These are phyloP conservation scores for Philaenus spumarius DNA, from an alignment of 1,140 invertebrate genomes.

Conservation along the genomic window DNA sequence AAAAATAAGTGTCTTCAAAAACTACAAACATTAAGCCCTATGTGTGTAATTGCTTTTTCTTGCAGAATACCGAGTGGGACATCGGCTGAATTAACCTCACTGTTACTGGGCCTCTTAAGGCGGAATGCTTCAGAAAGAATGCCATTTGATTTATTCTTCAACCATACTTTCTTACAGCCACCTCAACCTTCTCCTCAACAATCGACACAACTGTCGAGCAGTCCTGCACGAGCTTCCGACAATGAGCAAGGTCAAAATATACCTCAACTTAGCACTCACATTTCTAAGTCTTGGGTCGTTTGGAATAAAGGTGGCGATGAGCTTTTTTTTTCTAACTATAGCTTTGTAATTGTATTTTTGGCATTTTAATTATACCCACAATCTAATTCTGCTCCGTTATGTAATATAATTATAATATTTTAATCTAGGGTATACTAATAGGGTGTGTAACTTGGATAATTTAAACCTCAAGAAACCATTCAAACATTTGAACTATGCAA, in stretches of 20 bases:
- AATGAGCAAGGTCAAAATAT: constrained; percentile 7
- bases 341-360: background rate
- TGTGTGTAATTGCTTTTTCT: constrained; percentile 31
- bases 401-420: too few species aligned
- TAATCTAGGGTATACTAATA: too few species aligned
- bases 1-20: too few species aligned
- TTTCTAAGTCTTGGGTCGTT: constrained; percentile 14
- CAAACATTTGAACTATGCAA: too few species aligned
- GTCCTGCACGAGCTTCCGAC: constrained; percentile 14
- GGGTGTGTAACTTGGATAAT: too few species aligned
- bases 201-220: constrained; percentile 34
- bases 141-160: constrained; percentile 92
- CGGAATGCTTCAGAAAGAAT: constrained; percentile 92
- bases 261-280: background rate
- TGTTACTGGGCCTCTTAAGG: constrained; percentile 80
- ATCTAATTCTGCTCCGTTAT: too few species aligned
- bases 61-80: constrained; percentile 87
- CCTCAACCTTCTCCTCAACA: constrained; percentile 33
- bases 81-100: constrained; percentile 78
- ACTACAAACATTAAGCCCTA: background rate
- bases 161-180: constrained; percentile 80
- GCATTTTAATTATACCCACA: too few species aligned
- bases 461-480: too few species aligned
- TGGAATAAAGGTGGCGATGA: constrained; percentile 6
- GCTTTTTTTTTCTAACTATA: constrained; percentile 8